Evolutionary conservation across 2,888 invertebrate species (phyloP).

Genomic region (Synergus itoensis): DNA sequence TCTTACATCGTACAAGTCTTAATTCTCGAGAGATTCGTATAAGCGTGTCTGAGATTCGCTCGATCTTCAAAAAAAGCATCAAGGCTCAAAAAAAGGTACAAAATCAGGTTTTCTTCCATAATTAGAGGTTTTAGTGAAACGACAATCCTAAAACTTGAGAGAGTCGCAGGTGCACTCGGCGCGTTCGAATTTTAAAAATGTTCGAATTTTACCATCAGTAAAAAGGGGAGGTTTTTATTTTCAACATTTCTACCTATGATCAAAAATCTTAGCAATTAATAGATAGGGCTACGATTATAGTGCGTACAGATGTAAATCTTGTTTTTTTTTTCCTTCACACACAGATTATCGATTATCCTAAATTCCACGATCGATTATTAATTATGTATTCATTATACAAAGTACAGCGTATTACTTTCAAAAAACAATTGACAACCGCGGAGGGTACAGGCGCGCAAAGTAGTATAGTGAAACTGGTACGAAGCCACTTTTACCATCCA

Average conservation of each 20-base stretch:
- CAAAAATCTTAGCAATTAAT: conserved; percentile 60
- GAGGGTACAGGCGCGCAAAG: conserved; percentile 65
- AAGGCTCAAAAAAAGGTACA: neutral
- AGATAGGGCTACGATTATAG: conserved; percentile 63
- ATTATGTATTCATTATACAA: conserved; percentile 63
- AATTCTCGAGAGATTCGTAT: conserved; percentile 31
- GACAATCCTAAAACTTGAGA: conserved; percentile 34
- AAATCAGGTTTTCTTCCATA: neutral
- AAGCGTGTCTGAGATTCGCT: conserved; percentile 30
- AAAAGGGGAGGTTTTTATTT: conserved; percentile 12
- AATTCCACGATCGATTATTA: conserved; percentile 61
- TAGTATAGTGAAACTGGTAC: no score
- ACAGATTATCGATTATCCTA: conserved; percentile 63
- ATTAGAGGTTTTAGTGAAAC: conserved; percentile 11
- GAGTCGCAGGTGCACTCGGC: conserved; percentile 36
- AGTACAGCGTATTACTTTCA: conserved; percentile 76
- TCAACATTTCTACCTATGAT: conserved; percentile 34
- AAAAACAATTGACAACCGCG: conserved; percentile 77
- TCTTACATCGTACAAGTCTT: conserved; percentile 38
- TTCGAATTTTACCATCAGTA: neutral
- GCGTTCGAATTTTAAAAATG: neutral
- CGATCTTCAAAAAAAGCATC: neutral
- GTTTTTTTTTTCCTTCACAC: conserved; percentile 51
- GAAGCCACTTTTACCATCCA: no score
- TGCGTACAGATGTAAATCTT: conserved; percentile 66